Percentiles rank a stretch among this genome's conserved stretches.
Conservation (phyloP, 2,888 invertebrate genomes). For the Lagria hirta region DNA sequence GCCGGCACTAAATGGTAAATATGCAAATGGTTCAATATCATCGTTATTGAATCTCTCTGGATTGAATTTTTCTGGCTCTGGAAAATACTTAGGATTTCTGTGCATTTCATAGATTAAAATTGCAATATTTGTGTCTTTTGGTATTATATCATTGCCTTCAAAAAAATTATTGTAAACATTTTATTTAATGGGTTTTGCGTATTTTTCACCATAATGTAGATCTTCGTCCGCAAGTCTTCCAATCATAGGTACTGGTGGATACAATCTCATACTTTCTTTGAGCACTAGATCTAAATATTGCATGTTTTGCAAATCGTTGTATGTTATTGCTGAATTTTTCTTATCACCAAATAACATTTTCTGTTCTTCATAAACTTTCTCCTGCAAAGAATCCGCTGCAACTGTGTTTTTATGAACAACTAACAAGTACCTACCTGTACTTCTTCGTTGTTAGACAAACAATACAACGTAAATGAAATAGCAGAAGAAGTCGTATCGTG, state of each 20-base stretch:
- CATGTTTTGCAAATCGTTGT: conserved; percentile 43
- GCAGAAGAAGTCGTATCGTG: conserved; percentile 57
- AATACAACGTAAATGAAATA: conserved; percentile 53
- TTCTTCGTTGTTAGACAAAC: conserved; percentile 52
- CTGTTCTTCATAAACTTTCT: conserved; percentile 47
- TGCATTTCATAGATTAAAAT: conserved; percentile 56
- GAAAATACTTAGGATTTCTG: conserved; percentile 55
- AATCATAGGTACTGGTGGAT: conserved; percentile 43
- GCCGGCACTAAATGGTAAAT: conserved; percentile 64
- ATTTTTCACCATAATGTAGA: conserved; percentile 19
- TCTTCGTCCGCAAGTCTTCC: conserved; percentile 35
- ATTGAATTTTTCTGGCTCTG: conserved; percentile 56
- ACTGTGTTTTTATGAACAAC: neutral
- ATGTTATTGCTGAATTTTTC: conserved; percentile 31
- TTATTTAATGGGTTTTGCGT: conserved; percentile 39
- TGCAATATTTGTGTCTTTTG: conserved; percentile 50
- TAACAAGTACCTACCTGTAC: conserved; percentile 46
- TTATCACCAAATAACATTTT: conserved; percentile 43
- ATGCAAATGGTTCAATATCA: conserved; percentile 55
- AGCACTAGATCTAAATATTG: conserved; percentile 46
- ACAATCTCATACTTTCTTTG: conserved; percentile 44
- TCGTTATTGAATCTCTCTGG: conserved; percentile 58
- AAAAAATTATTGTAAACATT: conserved; percentile 38
- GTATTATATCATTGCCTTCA: conserved; percentile 32
- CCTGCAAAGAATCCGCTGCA: conserved; percentile 1